A percentile compares a stretch with the other conserved stretches of the same genome.
phyloP scores from a whole-genome alignment of 2,113 vertebrate genomes.

The Psettodes erumei region DNA sequence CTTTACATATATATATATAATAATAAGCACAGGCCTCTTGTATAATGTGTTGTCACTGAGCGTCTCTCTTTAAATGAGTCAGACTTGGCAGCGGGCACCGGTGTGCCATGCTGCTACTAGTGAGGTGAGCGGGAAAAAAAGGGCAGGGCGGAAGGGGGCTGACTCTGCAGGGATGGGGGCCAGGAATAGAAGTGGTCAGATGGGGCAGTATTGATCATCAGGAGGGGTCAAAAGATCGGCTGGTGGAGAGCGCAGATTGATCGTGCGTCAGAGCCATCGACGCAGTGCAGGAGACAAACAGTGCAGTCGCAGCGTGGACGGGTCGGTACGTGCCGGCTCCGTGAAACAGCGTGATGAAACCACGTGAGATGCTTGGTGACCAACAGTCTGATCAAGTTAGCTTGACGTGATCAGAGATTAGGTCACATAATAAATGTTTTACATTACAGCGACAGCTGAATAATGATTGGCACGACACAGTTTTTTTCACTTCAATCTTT shows the following conservation, averaged over 20 bases:
- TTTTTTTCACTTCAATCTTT: too few relatives aligned
- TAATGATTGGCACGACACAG: too few relatives aligned
- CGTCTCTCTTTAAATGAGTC: constrained; percentile 47
- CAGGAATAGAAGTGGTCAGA: constrained; percentile 75
- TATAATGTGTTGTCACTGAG: constrained; percentile 17
- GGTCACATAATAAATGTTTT: background rate
- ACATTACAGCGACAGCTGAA: too few relatives aligned
- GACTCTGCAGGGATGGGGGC: constrained; percentile 63
- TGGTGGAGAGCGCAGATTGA: constrained; percentile 24
- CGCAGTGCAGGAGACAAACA: constrained; percentile 10
- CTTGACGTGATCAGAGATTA: background rate
- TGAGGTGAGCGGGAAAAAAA: constrained; percentile 57
- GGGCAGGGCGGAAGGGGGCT: constrained; percentile 49
- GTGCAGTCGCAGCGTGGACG: background rate
- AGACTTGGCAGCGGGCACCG: constrained; percentile 45
- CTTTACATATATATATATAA: too few relatives aligned
- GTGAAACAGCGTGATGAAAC: background rate
- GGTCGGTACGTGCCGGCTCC: background rate
- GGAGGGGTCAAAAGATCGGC: constrained; percentile 57
- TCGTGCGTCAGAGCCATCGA: constrained; percentile 39
- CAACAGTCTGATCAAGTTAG: background rate
- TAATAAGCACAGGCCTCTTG: constrained; percentile 2
- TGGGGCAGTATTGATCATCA: constrained; percentile 70
- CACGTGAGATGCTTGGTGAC: background rate
- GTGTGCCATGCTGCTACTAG: constrained; percentile 49